Percentiles rank a stretch among this genome's conserved stretches.
Conservation (phyloP, 2,888 invertebrate genomes). For the Mesorhabditis belari region DNA sequence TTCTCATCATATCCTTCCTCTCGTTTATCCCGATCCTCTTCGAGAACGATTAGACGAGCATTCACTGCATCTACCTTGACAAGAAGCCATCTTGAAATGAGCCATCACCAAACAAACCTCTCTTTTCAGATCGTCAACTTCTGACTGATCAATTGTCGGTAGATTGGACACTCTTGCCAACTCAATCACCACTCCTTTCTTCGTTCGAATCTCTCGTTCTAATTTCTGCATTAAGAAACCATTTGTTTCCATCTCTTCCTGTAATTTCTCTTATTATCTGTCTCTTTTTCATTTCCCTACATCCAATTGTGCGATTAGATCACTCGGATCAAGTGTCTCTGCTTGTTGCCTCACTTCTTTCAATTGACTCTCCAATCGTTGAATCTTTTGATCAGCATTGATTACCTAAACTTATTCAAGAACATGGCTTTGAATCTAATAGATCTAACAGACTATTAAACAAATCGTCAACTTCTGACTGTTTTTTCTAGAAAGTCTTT, state of each 20-base stretch:
- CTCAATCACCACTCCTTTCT: slow-evolving; percentile 67
- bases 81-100: slow-evolving; percentile 1
- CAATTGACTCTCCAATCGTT: slow-evolving; percentile 64
- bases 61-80: slow-evolving; percentile 58
- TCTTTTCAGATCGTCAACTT: slow-evolving; percentile 64
- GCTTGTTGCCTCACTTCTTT: slow-evolving; percentile 62
- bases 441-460: too few species aligned
- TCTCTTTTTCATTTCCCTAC: slow-evolving; percentile 6
- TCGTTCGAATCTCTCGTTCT: slow-evolving; percentile 66
- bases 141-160: slow-evolving; percentile 65
- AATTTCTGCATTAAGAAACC: slow-evolving; percentile 72
- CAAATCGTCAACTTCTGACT: too few species aligned
- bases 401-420: slow-evolving; percentile 27
- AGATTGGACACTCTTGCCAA: slow-evolving; percentile 67
- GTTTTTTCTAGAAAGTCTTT: too few species aligned
- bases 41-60: slow-evolving; percentile 67
- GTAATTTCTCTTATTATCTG: background rate
- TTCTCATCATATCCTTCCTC: slow-evolving; percentile 50
- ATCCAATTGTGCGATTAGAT: slow-evolving; percentile 68
- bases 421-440: too few species aligned
- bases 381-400: slow-evolving; percentile 16
- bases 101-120: slow-evolving; percentile 58
- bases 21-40: slow-evolving; percentile 67
- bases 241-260: slow-evolving; percentile 71
- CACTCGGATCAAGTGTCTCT: slow-evolving; percentile 63